A percentile compares a stretch with the other conserved stretches of the same genome.
These are phyloP conservation scores for Rhimphoctona megacephalus DNA, from an alignment of 2,888 invertebrate genomes.

Conservation along the genomic window DNA sequence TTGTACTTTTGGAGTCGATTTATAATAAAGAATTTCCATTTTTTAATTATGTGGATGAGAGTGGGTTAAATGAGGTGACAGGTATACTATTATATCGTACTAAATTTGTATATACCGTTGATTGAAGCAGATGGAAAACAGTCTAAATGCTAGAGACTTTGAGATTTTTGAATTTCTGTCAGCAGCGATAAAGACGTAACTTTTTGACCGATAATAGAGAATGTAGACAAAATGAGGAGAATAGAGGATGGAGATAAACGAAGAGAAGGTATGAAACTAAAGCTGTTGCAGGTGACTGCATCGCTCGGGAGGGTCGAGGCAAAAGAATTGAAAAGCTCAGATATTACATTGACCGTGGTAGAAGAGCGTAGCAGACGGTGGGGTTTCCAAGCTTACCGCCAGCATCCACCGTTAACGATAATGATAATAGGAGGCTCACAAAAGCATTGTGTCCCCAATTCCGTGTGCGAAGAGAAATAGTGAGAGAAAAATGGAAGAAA, in stretches of 20 bases:
- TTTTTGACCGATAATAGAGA: neutral
- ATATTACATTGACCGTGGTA: conserved; percentile 68
- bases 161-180: neutral
- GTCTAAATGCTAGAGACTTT: neutral
- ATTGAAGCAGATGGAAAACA: neutral
- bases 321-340: conserved; percentile 65
- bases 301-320: conserved; percentile 29
- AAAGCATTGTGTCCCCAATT: conserved; percentile 64
- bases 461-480: conserved; percentile 20
- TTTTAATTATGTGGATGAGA: neutral
- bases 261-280: conserved; percentile 25
- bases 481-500: conserved; percentile 6
- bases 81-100: no score
- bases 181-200: neutral
- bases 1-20: neutral
- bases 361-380: conserved; percentile 20
- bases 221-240: neutral
- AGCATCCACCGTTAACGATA: conserved; percentile 58
- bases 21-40: neutral
- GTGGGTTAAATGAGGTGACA: no score
- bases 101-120: neutral
- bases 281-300: conserved; percentile 28
- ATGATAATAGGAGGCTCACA: conserved; percentile 64
- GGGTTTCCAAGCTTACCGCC: conserved; percentile 34
- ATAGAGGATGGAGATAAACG: neutral